Evolutionary conservation across 2,888 invertebrate species (phyloP), one percentile per base, ranked within the genome.

Genomic region (Agrochola lychnidis): DNA sequence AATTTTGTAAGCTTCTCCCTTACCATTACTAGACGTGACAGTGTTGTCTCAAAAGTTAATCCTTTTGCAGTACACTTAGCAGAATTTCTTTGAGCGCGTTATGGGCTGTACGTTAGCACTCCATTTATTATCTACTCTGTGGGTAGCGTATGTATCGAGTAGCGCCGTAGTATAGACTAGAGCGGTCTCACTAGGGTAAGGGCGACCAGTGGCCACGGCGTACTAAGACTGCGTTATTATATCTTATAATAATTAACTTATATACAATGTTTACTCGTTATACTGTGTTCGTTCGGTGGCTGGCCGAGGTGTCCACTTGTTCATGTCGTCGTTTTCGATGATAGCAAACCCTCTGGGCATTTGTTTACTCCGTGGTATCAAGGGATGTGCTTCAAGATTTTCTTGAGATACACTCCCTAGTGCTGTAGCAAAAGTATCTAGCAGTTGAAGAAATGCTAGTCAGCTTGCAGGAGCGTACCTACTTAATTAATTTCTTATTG

Each of bases 201-300:
- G 87, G 88, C 84, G 88, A 88, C 84, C 91, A 89, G 90, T 90
- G 92, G 89, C 88, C 91, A 91, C 93, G 93, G 94, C 92, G 93
- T 93, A 92, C 90, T 93, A 96, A 96, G 96, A 96, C 96, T 96
- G 96, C 95, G 92, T 94, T 94, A 92, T 89, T 90, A 91, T 91
- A 90, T 83, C 86, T 86, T 83, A 81, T 81, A 81, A 79, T 83
- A 81, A 85, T 81, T 81, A 87, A 85, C 85, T 84, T 93, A 93
- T 93, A 93, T 92, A 94, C 90, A 92, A 93, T 94, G 91, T 94
- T 94, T 94, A 94, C 91, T 93, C 91, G 93, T 94, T 94, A 91
- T 93, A 90, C 80, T 88, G 85, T 89, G 88, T 85, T 88, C 88
- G 74, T 63, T 83, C 72, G 83, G 76, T 80, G 83, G 88, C 85